A percentile compares a stretch with the other conserved stretches of the same genome.
These are phyloP conservation scores for Eospalax fontanierii DNA, from an alignment of 2,797 vertebrate genomes.

Conservation along the genomic window DNA sequence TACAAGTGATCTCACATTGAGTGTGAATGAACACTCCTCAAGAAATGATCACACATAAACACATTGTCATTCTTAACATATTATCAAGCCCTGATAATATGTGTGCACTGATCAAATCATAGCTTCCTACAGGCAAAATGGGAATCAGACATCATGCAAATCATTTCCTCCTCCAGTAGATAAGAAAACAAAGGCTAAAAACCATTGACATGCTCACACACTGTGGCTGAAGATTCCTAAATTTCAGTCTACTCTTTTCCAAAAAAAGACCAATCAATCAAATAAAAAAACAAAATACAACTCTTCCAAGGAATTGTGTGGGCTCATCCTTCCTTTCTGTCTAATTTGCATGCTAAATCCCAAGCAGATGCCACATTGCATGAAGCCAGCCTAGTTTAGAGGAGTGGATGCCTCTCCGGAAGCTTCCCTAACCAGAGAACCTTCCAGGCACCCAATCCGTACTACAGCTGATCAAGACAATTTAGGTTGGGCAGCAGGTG, in stretches of 20 bases:
- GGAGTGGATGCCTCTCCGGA: not conserved
- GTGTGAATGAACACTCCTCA: slow-evolving; percentile 11
- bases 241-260: not conserved
- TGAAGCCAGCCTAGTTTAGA: not conserved
- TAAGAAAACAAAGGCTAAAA: slow-evolving; percentile 24
- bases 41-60: not conserved
- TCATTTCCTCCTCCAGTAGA: slow-evolving; percentile 3
- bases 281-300: not conserved
- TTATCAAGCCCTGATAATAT: too few species aligned
- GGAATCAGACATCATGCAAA: not conserved
- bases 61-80: not conserved
- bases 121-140: not conserved
- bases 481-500: slow-evolving; percentile 61
- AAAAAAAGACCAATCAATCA: not conserved
- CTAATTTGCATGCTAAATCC: not conserved
- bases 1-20: slow-evolving; percentile 1
- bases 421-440: not conserved
- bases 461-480: slow-evolving; percentile 10
- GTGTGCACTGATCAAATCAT: not conserved
- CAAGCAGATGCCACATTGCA: not conserved
- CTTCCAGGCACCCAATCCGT: not conserved
- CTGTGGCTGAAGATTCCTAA: not conserved
- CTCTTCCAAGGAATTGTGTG: not conserved
- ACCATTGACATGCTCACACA: not conserved
- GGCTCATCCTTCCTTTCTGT: not conserved